These are phyloP conservation scores for Scaptodrosophila latifasciaeformis DNA, from an alignment of 2,888 invertebrate genomes.

Conservation along the genomic window DNA sequence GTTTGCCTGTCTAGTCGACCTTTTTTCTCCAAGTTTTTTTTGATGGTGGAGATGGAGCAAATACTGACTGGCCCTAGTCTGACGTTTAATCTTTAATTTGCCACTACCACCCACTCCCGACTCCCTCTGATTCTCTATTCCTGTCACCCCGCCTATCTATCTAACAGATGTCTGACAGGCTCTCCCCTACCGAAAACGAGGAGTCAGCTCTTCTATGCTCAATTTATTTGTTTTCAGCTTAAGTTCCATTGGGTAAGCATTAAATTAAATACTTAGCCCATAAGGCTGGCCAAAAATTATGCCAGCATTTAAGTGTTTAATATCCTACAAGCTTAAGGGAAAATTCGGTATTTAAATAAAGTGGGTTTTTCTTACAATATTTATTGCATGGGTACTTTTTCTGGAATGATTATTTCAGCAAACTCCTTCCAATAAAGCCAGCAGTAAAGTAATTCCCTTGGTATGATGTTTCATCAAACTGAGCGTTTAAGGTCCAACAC, in stretches of 20 bases:
- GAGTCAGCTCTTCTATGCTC: conserved; percentile 16
- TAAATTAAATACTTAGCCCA: conserved; percentile 62
- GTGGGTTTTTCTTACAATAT: not conserved
- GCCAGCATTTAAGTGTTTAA: conserved; percentile 63
- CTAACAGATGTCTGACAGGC: conserved; percentile 41
- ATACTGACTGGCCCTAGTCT: conserved; percentile 4
- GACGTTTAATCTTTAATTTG: conserved; percentile 63
- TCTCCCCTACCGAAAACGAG: not conserved
- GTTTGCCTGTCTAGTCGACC: conserved; percentile 43
- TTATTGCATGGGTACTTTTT: no score
- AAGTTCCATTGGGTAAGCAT: conserved; percentile 42
- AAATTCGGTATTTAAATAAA: not conserved
- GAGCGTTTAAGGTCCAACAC: no score
- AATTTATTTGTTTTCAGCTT: conserved; percentile 61
- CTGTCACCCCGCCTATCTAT: conserved; percentile 44
- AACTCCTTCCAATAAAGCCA: no score
- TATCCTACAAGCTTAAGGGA: conserved; percentile 33
- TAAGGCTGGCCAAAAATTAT: conserved; percentile 46
- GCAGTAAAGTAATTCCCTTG: no score
- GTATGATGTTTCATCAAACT: no score
- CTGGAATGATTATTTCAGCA: no score
- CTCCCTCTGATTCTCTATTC: not conserved
- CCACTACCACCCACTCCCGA: conserved; percentile 38
- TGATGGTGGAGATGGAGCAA: not conserved
- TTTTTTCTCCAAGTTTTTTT: conserved; percentile 58